These are phyloP conservation scores for Dermolepida albohirtum DNA, from an alignment of 2,888 invertebrate species.

Conservation along the genomic window DNA sequence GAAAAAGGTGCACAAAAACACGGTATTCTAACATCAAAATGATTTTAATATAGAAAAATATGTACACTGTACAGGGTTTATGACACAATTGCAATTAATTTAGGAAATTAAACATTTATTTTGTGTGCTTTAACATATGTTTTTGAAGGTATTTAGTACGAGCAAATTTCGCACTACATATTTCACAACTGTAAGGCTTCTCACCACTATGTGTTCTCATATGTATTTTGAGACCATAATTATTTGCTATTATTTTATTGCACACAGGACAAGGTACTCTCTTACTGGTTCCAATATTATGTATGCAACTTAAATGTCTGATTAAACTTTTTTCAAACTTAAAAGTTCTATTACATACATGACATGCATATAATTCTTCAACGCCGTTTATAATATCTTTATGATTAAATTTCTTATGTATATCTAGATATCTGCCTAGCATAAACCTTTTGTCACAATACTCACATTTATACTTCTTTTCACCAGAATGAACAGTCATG, in stretches of 20 bases:
- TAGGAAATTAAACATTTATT: constrained; percentile 4
- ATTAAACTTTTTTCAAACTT: constrained; percentile 57
- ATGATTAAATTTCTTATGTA: constrained; percentile 57
- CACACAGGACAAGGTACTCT: constrained; percentile 56
- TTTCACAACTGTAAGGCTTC: constrained; percentile 41
- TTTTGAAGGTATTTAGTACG: constrained; percentile 35
- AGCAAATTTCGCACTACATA: constrained; percentile 27
- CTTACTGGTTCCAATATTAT: constrained; percentile 55
- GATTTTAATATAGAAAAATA: neutral
- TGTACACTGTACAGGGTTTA: too few species aligned
- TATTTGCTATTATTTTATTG: constrained; percentile 56
- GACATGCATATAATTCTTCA: constrained; percentile 54
- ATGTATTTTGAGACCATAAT: constrained; percentile 58
- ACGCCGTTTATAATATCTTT: constrained; percentile 56
- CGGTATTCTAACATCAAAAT: neutral
- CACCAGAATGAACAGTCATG: constrained; percentile 57
- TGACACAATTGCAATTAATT: too few species aligned
- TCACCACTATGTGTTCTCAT: constrained; percentile 58
- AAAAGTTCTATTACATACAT: constrained; percentile 55
- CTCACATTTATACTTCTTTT: constrained; percentile 57
- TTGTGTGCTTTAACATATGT: constrained; percentile 29
- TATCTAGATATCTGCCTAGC: constrained; percentile 53
- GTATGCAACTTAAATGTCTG: constrained; percentile 58
- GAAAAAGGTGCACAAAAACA: neutral
- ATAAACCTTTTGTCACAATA: constrained; percentile 58